Conservation (phyloP, 2,888 invertebrate genomes). For the Xylocampa areola region DNA sequence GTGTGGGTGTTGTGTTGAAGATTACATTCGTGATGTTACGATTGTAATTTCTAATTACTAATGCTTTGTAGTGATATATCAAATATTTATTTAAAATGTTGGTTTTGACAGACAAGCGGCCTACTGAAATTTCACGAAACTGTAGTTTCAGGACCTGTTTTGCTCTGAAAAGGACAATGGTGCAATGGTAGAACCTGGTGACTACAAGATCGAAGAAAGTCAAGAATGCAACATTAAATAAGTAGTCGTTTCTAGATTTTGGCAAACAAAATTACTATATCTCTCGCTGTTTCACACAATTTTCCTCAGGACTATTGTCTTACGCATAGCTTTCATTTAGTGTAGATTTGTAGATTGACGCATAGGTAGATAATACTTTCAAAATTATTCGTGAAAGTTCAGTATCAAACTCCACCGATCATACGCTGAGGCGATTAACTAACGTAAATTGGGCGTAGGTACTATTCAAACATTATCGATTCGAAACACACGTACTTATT, state of each 20-base stretch:
- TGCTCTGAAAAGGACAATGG: too few relatives aligned
- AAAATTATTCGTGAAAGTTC: conserved; percentile 42
- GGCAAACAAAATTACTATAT: neutral
- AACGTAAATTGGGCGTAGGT: conserved; percentile 41
- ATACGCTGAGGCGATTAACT: conserved; percentile 40
- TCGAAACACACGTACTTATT: conserved; percentile 41
- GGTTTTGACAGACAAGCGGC: conserved; percentile 39
- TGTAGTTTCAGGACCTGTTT: too few relatives aligned
- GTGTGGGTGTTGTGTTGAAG: conserved; percentile 72
- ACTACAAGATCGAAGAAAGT: conserved; percentile 7
- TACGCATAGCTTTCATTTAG: conserved; percentile 43
- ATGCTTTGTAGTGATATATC: conserved; percentile 46
- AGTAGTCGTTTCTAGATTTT: neutral
- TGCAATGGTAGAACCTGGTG: conserved; percentile 1
- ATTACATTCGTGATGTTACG: conserved; percentile 68
- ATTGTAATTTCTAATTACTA: conserved; percentile 65
- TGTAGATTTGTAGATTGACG: too few relatives aligned
- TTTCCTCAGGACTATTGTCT: conserved; percentile 17
- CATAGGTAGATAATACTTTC: conserved; percentile 35
- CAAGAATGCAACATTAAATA: conserved; percentile 10
- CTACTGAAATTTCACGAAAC: too few relatives aligned
- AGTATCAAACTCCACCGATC: conserved; percentile 34
- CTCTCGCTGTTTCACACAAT: conserved; percentile 7
- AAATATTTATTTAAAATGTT: conserved; percentile 49
- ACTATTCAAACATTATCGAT: conserved; percentile 56